phyloP scores from a whole-genome alignment of 2,797 vertebrate genomes.

The Galaxias olidus region DNA sequence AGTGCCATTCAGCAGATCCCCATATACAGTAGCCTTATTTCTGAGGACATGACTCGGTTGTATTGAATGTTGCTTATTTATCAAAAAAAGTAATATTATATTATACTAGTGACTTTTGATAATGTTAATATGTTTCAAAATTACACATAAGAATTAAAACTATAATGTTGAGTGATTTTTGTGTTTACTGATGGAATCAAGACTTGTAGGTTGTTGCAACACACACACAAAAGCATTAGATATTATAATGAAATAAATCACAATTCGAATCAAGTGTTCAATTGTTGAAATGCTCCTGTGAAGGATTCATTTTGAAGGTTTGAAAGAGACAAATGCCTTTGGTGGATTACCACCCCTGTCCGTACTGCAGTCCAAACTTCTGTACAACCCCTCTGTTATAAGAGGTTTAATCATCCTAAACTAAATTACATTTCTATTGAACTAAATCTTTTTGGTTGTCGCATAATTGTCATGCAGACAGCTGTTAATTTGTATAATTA shows the following conservation, averaged over 20 bases:
- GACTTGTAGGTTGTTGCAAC: neutral
- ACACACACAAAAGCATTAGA: neutral
- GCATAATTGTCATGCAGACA: neutral
- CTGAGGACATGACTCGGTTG: slow-evolving; percentile 4
- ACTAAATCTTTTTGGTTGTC: no score
- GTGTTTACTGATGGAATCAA: no score
- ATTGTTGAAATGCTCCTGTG: no score
- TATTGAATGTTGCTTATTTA: slow-evolving; percentile 12
- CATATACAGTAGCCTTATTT: slow-evolving; percentile 36
- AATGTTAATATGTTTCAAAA: no score
- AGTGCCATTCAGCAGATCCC: slow-evolving; percentile 26
- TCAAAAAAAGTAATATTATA: neutral
- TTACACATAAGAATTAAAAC: no score
- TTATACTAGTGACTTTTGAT: no score
- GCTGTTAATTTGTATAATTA: slow-evolving; percentile 54
- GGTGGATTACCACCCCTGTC: no score
- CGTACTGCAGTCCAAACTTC: neutral
- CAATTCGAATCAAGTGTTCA: no score
- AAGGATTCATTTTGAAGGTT: no score
- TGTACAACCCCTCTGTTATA: neutral
- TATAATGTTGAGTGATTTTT: no score
- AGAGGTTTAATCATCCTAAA: neutral
- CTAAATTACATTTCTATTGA: neutral
- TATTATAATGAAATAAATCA: no score
- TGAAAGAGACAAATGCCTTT: no score